A percentile compares a stretch with the other conserved stretches of the same genome.
phyloP scores from a whole-genome alignment of 2,113 vertebrate species.

The Halichoeres trimaculatus region DNA sequence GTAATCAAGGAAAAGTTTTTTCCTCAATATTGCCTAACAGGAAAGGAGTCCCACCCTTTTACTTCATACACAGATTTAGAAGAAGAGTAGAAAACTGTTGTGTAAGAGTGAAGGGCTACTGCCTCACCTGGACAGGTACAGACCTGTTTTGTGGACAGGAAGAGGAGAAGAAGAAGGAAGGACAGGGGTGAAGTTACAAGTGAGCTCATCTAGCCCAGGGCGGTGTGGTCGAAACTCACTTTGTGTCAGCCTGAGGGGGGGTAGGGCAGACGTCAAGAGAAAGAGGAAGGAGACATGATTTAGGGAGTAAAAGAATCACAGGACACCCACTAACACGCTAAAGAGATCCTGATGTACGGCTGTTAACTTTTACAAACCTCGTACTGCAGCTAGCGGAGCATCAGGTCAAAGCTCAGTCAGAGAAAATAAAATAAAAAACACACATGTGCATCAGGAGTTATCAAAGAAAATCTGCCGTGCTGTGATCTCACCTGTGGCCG shows the following conservation, averaged over 20 bases:
- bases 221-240: slow-evolving; percentile 19
- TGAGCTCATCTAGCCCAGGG: slow-evolving; percentile 54
- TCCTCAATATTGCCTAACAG: too few species aligned
- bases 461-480: background rate
- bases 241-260: background rate
- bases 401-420: too few species aligned
- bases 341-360: background rate
- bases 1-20: too few species aligned
- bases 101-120: background rate
- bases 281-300: slow-evolving; percentile 9
- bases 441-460: too few species aligned
- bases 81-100: slow-evolving; percentile 10
- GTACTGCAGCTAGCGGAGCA: too few species aligned
- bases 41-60: background rate
- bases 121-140: slow-evolving; percentile 55
- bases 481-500: slow-evolving; percentile 21
- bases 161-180: slow-evolving; percentile 32
- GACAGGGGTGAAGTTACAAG: slow-evolving; percentile 35
- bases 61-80: background rate
- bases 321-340: background rate
- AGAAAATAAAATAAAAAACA: too few species aligned
- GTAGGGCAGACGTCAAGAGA: slow-evolving; percentile 11
- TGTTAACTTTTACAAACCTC: background rate
- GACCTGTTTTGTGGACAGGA: slow-evolving; percentile 58
- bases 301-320: background rate